Evolutionary conservation across 1,140 invertebrate genomes (phyloP).

Genomic region (Drosophila bifasciata): DNA sequence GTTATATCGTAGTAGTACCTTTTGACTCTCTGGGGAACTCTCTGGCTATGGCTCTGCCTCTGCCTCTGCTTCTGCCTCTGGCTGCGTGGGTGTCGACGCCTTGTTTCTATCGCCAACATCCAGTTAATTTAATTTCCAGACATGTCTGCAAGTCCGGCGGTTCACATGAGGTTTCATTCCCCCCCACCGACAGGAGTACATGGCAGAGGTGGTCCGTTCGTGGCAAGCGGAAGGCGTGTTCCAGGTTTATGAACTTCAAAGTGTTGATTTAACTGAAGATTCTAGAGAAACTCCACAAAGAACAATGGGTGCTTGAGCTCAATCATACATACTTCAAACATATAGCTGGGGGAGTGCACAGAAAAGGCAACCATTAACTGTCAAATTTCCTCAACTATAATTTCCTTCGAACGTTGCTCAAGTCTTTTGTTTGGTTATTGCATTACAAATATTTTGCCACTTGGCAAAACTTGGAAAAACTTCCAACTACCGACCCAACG

Average conservation of each 20-base stretch:
- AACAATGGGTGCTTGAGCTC: conserved; percentile 16
- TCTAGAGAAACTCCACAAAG: not conserved
- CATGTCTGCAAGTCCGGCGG: conserved; percentile 8
- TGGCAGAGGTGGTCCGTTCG: not conserved
- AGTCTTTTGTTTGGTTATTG: conserved; percentile 44
- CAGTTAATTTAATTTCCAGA: conserved; percentile 52
- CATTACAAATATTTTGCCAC: conserved; percentile 54
- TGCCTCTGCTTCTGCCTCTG: not conserved
- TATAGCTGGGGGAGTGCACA: not conserved
- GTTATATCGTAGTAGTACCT: conserved; percentile 17
- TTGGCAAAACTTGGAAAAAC: no score
- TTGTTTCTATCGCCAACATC: conserved; percentile 26
- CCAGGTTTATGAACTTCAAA: conserved; percentile 2
- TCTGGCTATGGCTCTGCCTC: not conserved
- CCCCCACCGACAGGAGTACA: conserved; percentile 1
- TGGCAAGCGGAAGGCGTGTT: conserved; percentile 4
- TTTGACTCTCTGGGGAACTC: conserved; percentile 9
- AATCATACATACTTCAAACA: no score
- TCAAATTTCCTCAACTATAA: conserved; percentile 43
- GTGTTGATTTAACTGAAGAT: conserved; percentile 4
- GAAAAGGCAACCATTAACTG: conserved; percentile 12
- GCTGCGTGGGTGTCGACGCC: conserved; percentile 53
- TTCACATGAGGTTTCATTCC: not conserved
- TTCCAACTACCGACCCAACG: conserved; percentile 18
- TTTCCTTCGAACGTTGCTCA: conserved; percentile 39